These are phyloP conservation scores for Orycteropus afer DNA, from an alignment of 2,113 vertebrate species.

Conservation along the genomic window DNA sequence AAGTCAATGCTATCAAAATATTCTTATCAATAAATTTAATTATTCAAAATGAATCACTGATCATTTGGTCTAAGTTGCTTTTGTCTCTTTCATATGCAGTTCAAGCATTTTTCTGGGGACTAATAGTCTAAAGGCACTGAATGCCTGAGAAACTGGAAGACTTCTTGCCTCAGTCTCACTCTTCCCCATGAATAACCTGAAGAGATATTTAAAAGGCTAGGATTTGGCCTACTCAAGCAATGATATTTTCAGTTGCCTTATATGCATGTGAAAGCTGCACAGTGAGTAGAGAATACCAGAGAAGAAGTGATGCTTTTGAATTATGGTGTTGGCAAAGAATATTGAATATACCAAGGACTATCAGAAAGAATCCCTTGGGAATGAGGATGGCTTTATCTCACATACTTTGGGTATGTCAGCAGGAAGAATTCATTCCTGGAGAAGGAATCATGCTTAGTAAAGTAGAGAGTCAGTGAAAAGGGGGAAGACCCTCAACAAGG, in stretches of 20 bases:
- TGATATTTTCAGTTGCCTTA: not conserved
- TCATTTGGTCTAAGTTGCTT: not conserved
- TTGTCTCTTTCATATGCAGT: not conserved
- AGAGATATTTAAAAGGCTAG: not conserved
- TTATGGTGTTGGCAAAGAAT: too few species aligned
- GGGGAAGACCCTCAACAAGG: not conserved
- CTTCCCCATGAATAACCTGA: not conserved
- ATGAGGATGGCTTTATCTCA: not conserved
- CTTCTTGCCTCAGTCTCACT: not conserved
- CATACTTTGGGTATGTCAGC: not conserved
- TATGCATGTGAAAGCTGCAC: not conserved
- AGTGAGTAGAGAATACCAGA: not conserved
- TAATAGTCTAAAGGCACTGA: not conserved
- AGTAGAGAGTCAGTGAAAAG: not conserved
- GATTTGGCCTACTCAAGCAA: not conserved
- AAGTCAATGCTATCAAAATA: slow-evolving; percentile 30
- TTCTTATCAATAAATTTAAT: not conserved
- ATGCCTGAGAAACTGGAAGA: not conserved
- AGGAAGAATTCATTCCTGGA: not conserved
- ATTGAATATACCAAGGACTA: not conserved
- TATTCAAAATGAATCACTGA: not conserved
- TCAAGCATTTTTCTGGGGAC: not conserved
- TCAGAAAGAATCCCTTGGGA: not conserved
- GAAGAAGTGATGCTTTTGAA: too few species aligned
- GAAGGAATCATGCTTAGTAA: not conserved